These are phyloP conservation scores for Tenthredo amoena DNA, from an alignment of 2,888 invertebrate genomes.

Conservation along the genomic window DNA sequence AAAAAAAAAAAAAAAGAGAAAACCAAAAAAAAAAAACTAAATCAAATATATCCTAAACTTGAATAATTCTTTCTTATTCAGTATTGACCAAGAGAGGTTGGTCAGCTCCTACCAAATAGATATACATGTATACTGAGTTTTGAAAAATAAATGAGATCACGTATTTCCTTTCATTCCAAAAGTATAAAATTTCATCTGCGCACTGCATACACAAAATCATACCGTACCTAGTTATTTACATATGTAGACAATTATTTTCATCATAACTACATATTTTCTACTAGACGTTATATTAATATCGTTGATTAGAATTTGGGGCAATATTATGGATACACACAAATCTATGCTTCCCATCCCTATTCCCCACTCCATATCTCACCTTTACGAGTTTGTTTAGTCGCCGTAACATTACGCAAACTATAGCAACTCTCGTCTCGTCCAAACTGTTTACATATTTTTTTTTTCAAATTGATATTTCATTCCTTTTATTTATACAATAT, in stretches of 20 bases:
- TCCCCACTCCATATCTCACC: background rate
- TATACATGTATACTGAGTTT: slow-evolving; percentile 26
- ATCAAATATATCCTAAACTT: background rate
- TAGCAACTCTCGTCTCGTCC: background rate
- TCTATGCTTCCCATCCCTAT: background rate
- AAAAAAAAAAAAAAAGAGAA: background rate
- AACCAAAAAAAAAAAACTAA: background rate
- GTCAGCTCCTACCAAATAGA: background rate
- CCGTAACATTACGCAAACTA: slow-evolving; percentile 1
- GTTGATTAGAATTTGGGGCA: slow-evolving; percentile 46
- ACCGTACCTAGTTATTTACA: background rate
- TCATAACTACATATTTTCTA: slow-evolving; percentile 8
- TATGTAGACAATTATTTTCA: slow-evolving; percentile 1
- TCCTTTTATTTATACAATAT: background rate
- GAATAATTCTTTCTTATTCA: background rate
- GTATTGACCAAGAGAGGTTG: slow-evolving; percentile 4
- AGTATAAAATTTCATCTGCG: slow-evolving; percentile 36
- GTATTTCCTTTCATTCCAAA: slow-evolving; percentile 46
- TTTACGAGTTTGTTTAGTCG: background rate
- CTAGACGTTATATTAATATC: slow-evolving; percentile 18
- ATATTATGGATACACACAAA: slow-evolving; percentile 22
- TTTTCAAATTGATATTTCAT: background rate
- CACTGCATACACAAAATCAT: background rate
- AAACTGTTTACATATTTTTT: slow-evolving; percentile 4
- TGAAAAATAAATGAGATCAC: slow-evolving; percentile 53